A percentile compares a stretch with the other conserved stretches of the same genome.
Conservation (phyloP, 92 coral and sea anemone species). For the Phymanthus crucifer region DNA sequence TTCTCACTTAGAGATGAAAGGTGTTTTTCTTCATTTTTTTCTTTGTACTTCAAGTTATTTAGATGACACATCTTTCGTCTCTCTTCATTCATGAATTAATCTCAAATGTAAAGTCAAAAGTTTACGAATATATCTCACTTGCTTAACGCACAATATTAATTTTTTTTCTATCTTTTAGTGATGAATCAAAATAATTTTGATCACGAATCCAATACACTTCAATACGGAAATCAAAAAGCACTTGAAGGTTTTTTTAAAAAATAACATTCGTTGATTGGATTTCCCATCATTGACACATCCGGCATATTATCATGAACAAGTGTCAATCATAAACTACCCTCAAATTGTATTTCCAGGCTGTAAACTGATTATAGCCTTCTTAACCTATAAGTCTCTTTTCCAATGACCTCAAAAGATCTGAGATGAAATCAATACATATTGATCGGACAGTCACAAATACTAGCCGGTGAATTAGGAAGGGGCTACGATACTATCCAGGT, state of each 20-base stretch:
- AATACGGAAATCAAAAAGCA: neutral
- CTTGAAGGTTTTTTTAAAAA: neutral
- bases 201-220: neutral
- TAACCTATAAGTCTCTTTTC: conserved; percentile 11
- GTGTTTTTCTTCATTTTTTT: neutral
- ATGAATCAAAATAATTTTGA: neutral
- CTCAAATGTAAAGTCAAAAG: neutral
- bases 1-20: neutral
- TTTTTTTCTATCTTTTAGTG: neutral
- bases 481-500: neutral
- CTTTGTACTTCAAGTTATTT: neutral
- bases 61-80: neutral
- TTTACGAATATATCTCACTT: neutral
- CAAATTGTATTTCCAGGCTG: conserved; percentile 19
- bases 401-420: conserved; percentile 2
- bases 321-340: conserved; percentile 14
- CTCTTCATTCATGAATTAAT: no score
- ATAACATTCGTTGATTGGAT: neutral
- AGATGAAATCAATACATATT: neutral
- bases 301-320: conserved; percentile 3
- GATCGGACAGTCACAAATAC: neutral
- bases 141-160: neutral
- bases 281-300: conserved; percentile 9
- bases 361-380: neutral
- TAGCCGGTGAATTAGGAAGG: neutral